phyloP scores from a whole-genome alignment of 2,113 vertebrate species.

The Pseudorhombus dupliciocellatus region DNA sequence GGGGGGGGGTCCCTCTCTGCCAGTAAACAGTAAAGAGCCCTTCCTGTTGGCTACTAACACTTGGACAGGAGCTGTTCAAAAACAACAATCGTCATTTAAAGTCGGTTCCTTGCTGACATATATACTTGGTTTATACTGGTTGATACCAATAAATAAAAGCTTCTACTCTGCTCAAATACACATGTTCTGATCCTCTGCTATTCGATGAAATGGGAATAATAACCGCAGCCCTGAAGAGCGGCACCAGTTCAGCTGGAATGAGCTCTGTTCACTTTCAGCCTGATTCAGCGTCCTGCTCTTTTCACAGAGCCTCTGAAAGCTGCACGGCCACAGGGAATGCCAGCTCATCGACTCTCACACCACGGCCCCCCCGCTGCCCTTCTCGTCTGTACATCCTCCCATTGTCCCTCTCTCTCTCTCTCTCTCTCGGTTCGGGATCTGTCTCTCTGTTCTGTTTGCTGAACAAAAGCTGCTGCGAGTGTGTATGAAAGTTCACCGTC shows the following conservation, averaged over 20 bases:
- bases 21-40: background rate
- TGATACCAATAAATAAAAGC: no score
- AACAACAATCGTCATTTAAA: background rate
- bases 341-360: constrained; percentile 83
- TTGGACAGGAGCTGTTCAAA: background rate
- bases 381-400: constrained; percentile 43
- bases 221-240: no score
- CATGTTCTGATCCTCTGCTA: no score
- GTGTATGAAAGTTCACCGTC: constrained; percentile 48
- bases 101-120: no score
- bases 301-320: constrained; percentile 72
- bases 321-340: constrained; percentile 76
- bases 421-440: constrained; percentile 43
- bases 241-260: no score
- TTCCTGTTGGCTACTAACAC: no score
- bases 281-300: constrained; percentile 81
- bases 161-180: no score
- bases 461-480: constrained; percentile 43
- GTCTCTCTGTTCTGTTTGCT: constrained; percentile 50
- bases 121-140: no score
- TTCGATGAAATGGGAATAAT: no score
- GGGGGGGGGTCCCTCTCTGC: background rate
- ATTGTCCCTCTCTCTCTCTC: constrained; percentile 48
- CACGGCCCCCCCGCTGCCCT: constrained; percentile 58
- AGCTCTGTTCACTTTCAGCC: constrained; percentile 76